phyloP scores from a whole-genome alignment of 2,797 vertebrate species.

The Clarias pachynema region DNA sequence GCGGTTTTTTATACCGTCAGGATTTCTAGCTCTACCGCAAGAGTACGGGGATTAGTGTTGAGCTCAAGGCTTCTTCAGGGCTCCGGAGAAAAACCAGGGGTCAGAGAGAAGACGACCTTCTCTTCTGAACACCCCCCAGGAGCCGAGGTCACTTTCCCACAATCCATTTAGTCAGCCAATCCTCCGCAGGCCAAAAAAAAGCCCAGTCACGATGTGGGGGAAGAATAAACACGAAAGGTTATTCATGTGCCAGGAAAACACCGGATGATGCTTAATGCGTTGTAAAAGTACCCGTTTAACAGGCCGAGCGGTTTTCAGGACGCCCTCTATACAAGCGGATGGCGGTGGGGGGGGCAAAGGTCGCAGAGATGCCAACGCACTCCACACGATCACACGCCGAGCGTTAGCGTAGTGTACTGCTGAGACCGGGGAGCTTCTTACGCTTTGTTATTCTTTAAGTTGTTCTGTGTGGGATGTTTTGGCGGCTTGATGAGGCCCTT shows the following conservation, averaged over 20 bases:
- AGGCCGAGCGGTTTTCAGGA: not conserved
- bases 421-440: not conserved
- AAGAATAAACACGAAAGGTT: slow-evolving; percentile 47
- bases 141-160: slow-evolving; percentile 57
- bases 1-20: not conserved
- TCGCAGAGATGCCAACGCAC: slow-evolving; percentile 34
- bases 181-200: slow-evolving; percentile 28
- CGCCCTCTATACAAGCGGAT: not conserved
- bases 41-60: slow-evolving; percentile 20
- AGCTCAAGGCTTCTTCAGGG: slow-evolving; percentile 19
- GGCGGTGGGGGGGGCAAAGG: slow-evolving; percentile 22
- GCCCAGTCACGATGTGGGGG: slow-evolving; percentile 12
- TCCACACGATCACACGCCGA: slow-evolving; percentile 9
- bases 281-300: slow-evolving; percentile 30
- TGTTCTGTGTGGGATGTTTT: slow-evolving; percentile 17
- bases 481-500: slow-evolving; percentile 6
- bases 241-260: slow-evolving; percentile 47
- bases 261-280: slow-evolving; percentile 44
- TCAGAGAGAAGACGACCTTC: slow-evolving; percentile 37
- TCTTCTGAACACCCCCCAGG: slow-evolving; percentile 32
- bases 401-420: slow-evolving; percentile 26
- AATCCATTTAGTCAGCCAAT: slow-evolving; percentile 47
- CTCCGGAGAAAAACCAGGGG: slow-evolving; percentile 26
- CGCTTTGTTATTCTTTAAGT: slow-evolving; percentile 24
- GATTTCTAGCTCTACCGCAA: slow-evolving; percentile 12